A percentile compares a stretch with the other conserved stretches of the same genome.
Evolutionary conservation across 2,113 vertebrate genomes (phyloP).

Genomic region (Urocitellus parryii): DNA sequence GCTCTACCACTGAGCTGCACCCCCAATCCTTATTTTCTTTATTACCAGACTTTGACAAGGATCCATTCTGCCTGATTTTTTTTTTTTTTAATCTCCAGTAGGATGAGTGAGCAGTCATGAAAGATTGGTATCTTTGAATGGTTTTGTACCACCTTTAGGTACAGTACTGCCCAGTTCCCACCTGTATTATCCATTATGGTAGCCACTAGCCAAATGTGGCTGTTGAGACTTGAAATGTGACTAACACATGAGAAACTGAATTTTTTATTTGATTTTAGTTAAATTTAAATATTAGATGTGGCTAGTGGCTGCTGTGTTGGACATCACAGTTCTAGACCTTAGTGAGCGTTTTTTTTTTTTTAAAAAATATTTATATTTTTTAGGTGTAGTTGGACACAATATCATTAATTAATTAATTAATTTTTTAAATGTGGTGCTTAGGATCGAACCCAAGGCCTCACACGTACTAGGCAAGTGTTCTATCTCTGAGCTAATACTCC

Average conservation of each 20-base stretch:
- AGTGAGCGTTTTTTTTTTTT: background rate
- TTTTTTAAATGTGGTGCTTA: no score
- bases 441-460: no score
- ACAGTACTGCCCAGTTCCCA: background rate
- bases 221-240: slow-evolving; percentile 46
- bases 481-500: no score
- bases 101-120: background rate
- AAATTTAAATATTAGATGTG: background rate
- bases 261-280: slow-evolving; percentile 39
- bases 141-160: background rate
- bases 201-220: background rate
- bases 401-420: no score
- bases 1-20: background rate
- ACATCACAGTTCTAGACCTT: slow-evolving; percentile 13
- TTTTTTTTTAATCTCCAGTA: background rate
- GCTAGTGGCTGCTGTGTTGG: background rate
- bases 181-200: background rate
- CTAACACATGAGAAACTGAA: slow-evolving; percentile 13
- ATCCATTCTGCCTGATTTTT: background rate
- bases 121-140: background rate
- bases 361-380: no score
- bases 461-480: no score
- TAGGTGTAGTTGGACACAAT: no score
- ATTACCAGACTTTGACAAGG: slow-evolving; percentile 30
- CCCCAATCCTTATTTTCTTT: slow-evolving; percentile 17